These are phyloP conservation scores for Drosophila pseudotalamancana DNA, from an alignment of 2,888 invertebrate genomes.

Conservation along the genomic window DNA sequence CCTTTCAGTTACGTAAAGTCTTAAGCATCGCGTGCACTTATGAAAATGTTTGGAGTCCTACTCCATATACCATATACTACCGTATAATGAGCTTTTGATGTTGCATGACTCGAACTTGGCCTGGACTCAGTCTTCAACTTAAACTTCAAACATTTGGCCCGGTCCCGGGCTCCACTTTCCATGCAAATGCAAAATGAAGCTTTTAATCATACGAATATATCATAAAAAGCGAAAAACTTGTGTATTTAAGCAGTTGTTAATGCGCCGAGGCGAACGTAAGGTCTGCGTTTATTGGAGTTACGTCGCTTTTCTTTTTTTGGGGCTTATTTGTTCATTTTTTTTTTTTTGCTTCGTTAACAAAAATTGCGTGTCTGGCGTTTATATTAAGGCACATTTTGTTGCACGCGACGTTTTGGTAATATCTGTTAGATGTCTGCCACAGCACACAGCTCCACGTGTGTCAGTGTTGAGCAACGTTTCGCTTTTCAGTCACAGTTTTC, in stretches of 20 bases:
- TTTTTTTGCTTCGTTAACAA: constrained; percentile 21
- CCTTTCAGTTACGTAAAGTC: constrained; percentile 76
- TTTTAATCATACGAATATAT: constrained; percentile 63
- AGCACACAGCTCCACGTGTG: constrained; percentile 2
- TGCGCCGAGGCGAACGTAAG: constrained; percentile 43
- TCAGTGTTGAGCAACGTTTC: constrained; percentile 28
- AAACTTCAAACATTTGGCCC: no score
- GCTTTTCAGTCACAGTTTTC: neutral
- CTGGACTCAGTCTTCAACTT: constrained; percentile 43
- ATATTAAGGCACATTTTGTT: constrained; percentile 53
- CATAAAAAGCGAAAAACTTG: constrained; percentile 56
- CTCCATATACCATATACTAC: constrained; percentile 32
- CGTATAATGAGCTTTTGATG: constrained; percentile 66
- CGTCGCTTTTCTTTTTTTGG: neutral
- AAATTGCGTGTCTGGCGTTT: constrained; percentile 67
- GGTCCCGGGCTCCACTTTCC: constrained; percentile 8
- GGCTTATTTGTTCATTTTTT: neutral
- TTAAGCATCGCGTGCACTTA: constrained; percentile 67
- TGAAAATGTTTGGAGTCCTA: constrained; percentile 45
- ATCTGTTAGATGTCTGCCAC: constrained; percentile 55
- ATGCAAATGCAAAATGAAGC: constrained; percentile 64
- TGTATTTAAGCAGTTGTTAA: constrained; percentile 77
- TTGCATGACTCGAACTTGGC: constrained; percentile 52
- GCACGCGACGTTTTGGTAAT: constrained; percentile 63
- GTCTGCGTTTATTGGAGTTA: constrained; percentile 2